Evolutionary conservation across 2,113 vertebrate genomes (phyloP), one percentile per base, ranked within the genome.

Genomic region (Gopherus evgoodei): DNA sequence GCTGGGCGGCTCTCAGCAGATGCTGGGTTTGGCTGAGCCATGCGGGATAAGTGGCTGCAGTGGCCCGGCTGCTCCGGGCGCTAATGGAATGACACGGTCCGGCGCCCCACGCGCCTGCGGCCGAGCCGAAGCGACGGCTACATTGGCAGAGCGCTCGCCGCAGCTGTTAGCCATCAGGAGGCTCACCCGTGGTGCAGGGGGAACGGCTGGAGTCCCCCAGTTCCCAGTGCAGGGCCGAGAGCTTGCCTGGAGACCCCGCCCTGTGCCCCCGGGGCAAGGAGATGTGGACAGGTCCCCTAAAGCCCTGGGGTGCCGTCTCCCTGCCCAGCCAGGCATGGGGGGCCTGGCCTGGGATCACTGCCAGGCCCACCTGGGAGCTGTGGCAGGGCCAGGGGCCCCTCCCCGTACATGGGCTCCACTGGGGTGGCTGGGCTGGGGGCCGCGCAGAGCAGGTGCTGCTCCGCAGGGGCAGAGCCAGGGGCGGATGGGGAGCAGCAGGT

Each of bases 51-150:
- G 93, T 95, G 78, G 11, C 95, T 50, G 95, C 96, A 96, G 97
- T 96, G 94, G 96, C 96, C 95, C 90, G 90, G 91, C 96, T 96
- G 95, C 75, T 96, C 95, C 54, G 75, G 94, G 97, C 96, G 8
- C 95, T 98, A 98, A 98, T 97, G 95, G 96, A 98, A 98, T 98
- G 97, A 98, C 86, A 98, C 94, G 98, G 97, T 97, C 96, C 91
- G 96, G 95, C 97, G 97, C 96, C 97, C 97, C 50, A 94, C 92
- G 94, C 93, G 98, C 97, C 96, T 8, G 95, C 94, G 95, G 92
- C 85, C 93, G 95, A 97, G 95, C 93, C 47, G 16, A 83, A 93
- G 65, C 47, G 90, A 97, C 72, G 91, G 94, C 95, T 97, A 95
- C 94, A 22, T 96, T 96, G 96, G 96, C 44, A 91, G 84, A 94